Conservation (phyloP, 2,113 vertebrate species). For the Bostrychus sinensis region DNA sequence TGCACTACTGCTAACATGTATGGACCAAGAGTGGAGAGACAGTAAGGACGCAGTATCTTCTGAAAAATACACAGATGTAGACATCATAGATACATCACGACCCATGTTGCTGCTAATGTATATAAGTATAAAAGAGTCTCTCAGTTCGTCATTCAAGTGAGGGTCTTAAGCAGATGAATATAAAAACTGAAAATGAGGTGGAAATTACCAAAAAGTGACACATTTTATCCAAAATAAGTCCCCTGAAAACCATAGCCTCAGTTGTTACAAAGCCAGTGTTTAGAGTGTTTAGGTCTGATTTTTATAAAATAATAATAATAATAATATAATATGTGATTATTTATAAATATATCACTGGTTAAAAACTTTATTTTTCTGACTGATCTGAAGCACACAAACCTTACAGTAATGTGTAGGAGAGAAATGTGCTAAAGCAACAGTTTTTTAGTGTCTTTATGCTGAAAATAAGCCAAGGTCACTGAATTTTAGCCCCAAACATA, state of each 20-base stretch:
- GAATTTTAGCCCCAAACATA: background rate
- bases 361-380: no score
- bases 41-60: background rate
- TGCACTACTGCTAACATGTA: conserved; percentile 1
- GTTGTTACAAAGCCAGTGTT: no score
- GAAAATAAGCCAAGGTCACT: background rate
- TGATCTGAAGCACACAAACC: no score
- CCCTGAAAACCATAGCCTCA: no score
- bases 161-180: no score
- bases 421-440: background rate
- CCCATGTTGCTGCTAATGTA: background rate
- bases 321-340: background rate
- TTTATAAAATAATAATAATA: background rate
- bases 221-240: no score
- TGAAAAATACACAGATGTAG: conserved; percentile 28
- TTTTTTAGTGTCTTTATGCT: background rate
- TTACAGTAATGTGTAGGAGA: background rate
- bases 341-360: background rate
- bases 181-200: no score
- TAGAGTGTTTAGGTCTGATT: background rate
- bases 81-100: conserved; percentile 28
- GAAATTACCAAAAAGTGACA: no score
- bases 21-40: conserved; percentile 34
- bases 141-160: no score
- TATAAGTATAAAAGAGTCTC: background rate